Conservation (phyloP, 2,888 invertebrate species). For the Lepidochitona cinerea region DNA sequence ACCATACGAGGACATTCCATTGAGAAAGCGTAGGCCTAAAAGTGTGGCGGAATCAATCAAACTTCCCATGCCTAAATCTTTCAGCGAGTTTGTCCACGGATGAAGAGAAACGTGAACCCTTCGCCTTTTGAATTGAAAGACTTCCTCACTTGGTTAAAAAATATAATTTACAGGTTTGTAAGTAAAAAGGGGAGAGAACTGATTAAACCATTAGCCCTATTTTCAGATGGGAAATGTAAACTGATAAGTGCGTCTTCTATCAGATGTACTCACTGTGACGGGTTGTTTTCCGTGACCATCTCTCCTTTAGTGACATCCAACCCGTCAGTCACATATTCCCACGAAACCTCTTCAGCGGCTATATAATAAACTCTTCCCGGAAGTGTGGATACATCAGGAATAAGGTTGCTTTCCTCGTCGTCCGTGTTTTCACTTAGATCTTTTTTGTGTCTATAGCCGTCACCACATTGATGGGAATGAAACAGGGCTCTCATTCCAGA, state of each 20-base stretch:
- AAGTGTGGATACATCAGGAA: background rate
- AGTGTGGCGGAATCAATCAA: too few species aligned
- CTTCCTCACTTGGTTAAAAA: too few species aligned
- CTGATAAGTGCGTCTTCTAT: background rate
- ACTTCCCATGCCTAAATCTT: too few species aligned
- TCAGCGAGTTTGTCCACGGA: too few species aligned
- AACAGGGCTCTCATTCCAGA: constrained; percentile 25
- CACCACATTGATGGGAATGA: constrained; percentile 22
- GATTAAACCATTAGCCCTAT: too few species aligned
- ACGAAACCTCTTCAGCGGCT: constrained; percentile 25
- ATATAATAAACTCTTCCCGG: constrained; percentile 22
- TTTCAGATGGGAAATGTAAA: too few species aligned
- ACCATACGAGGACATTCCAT: too few species aligned
- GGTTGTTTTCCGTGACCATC: background rate
- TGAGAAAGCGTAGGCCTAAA: too few species aligned
- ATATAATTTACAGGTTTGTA: too few species aligned
- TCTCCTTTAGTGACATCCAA: constrained; percentile 3
- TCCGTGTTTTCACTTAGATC: background rate
- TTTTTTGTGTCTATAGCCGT: background rate
- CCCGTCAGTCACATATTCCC: constrained; percentile 27
- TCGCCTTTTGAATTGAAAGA: too few species aligned
- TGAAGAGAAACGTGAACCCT: too few species aligned
- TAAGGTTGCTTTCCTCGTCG: background rate
- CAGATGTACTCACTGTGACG: background rate
- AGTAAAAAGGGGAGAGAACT: too few species aligned